A percentile compares a stretch with the other conserved stretches of the same genome.
phyloP scores from a whole-genome alignment of 2,797 vertebrate species.

The Centropyge bicolor region DNA sequence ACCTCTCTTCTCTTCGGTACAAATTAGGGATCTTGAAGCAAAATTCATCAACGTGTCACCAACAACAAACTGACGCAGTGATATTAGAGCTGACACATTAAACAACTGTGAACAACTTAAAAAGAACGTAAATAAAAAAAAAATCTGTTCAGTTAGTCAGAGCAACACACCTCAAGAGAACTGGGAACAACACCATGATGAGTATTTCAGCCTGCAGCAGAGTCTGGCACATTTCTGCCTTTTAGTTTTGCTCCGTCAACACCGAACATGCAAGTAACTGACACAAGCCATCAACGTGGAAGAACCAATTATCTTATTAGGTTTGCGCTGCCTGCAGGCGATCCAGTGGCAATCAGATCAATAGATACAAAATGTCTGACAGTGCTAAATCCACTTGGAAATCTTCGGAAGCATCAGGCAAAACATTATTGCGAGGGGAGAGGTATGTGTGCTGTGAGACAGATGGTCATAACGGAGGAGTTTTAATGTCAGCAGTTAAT shows the following conservation, averaged over 20 bases:
- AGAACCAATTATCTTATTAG: conserved; percentile 66
- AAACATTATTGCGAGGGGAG: conserved; percentile 78
- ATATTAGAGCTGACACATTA: conserved; percentile 54
- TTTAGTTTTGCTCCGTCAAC: conserved; percentile 57
- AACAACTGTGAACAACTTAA: conserved; percentile 43
- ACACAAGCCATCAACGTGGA: conserved; percentile 72
- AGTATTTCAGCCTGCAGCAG: conserved; percentile 46
- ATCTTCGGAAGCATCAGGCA: conserved; percentile 81
- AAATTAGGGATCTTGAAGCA: conserved; percentile 14
- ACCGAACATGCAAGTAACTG: conserved; percentile 77
- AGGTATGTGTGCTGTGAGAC: conserved; percentile 52
- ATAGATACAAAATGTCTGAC: conserved; percentile 52
- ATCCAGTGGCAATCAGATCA: conserved; percentile 46
- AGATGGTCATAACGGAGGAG: conserved; percentile 2
- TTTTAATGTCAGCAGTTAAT: conserved; percentile 56
- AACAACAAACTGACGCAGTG: conserved; percentile 46
- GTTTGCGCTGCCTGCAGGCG: conserved; percentile 57
- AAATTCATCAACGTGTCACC: conserved; percentile 41
- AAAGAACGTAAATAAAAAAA: conserved; percentile 31
- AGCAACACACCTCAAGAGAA: conserved; percentile 47
- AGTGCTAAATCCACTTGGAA: conserved; percentile 75
- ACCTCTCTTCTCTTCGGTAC: not conserved
- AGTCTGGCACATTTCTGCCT: conserved; percentile 15
- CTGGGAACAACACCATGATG: conserved; percentile 41
- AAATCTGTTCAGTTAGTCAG: conserved; percentile 26